A percentile compares a stretch with the other conserved stretches of the same genome.
These are phyloP conservation scores for Pygocentrus nattereri DNA, from an alignment of 2,797 vertebrate species.

Conservation along the genomic window DNA sequence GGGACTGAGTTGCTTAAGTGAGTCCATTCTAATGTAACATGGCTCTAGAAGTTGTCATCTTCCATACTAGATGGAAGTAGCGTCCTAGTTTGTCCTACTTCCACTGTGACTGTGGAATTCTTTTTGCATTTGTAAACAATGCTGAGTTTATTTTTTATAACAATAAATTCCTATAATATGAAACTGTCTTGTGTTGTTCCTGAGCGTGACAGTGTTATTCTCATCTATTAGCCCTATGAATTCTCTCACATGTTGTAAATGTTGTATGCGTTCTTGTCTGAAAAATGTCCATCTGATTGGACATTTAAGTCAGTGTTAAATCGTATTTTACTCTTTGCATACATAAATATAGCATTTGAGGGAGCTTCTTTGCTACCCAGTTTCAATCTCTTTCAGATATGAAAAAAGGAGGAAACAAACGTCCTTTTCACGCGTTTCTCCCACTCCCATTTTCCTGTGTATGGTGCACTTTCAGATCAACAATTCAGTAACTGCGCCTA, in stretches of 20 bases:
- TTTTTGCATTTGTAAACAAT: conserved; percentile 38
- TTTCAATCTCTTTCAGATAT: too few species aligned
- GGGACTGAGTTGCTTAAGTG: conserved; percentile 39
- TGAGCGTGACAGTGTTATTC: background rate
- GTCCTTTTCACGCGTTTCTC: too few species aligned
- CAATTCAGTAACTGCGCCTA: background rate
- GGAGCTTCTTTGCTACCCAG: too few species aligned
- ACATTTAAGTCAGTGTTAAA: too few species aligned
- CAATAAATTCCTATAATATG: conserved; percentile 60
- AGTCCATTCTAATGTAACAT: conserved; percentile 48
- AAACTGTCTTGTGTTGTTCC: conserved; percentile 3
- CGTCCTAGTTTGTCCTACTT: conserved; percentile 49
- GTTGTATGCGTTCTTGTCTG: too few species aligned
- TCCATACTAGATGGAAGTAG: conserved; percentile 53
- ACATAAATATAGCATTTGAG: too few species aligned
- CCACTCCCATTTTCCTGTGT: too few species aligned
- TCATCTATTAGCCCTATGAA: background rate
- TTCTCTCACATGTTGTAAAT: too few species aligned
- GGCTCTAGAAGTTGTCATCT: conserved; percentile 39
- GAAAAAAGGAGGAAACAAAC: background rate
- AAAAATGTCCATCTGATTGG: too few species aligned
- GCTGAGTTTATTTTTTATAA: conserved; percentile 58
- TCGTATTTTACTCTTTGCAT: too few species aligned
- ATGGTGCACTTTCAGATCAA: background rate
- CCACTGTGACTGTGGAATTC: conserved; percentile 53